Base-by-base conservation (phyloP, 2,113 vertebrate genomes). In the Zosterops hypoxanthus region DNA sequence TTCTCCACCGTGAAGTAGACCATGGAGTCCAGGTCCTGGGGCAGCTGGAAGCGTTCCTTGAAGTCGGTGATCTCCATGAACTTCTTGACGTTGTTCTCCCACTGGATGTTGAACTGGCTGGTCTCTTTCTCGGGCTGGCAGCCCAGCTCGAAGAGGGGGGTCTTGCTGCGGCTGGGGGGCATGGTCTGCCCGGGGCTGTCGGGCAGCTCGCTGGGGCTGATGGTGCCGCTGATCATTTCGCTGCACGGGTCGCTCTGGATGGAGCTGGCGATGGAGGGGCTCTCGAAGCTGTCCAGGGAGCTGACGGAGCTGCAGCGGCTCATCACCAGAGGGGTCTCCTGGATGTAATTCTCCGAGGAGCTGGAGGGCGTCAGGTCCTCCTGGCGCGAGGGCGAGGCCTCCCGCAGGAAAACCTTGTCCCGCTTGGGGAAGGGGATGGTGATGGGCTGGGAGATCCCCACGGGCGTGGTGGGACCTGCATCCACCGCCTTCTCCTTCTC, bases 131-230 rank as follows among this genome's bases (percentile, higher is more conserved):
- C 98, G 0, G 97, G 92, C 2, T 97, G 96, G 26, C 97, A 97
- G 60, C 88, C 98, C 69, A 98, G 59, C 75, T 99, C 99, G 1
- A 98, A 99, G 8, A 98, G 99, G 1, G 99, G 99, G 0, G 99
- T 99, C 97, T 99, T 99, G 97, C 99, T 99, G 46, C 99, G 98
- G 95, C 99, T 99, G 2, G 99, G 99, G 0, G 99, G 99, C 99
- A 99, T 99, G 29, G 99, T 99, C 98, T 99, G 99, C 15, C 99
- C 99, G 0, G 99, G 99, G 93, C 99, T 99, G 97, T 99, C 99
- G 0, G 99, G 99, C 59, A 99, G 97, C 96, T 99, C 99, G 21
- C 99, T 99, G 41, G 99, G 99, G 25, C 99, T 99, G 94, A 99
- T 98, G 4, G 99, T 99, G 82, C 99, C 99, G 4, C 99, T 99